Evolutionary conservation across 1,140 invertebrate species (phyloP).

Genomic region (Carposina sasakii): DNA sequence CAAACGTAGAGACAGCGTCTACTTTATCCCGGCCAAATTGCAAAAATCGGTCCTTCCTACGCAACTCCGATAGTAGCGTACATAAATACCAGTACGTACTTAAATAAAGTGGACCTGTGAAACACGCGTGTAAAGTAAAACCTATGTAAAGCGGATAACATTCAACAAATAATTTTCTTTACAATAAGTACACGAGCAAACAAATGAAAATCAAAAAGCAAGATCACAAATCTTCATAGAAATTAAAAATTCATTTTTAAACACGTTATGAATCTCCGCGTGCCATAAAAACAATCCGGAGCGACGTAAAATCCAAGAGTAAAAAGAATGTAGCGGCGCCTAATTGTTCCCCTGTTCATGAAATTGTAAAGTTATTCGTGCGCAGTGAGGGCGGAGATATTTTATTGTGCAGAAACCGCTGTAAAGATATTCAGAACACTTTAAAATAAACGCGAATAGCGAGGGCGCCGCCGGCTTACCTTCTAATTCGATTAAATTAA

Average conservation of each 20-base stretch:
- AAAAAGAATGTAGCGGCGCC: conserved; percentile 56
- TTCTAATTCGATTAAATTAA: conserved; percentile 72
- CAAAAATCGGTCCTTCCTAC: too few relatives aligned
- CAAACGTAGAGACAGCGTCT: too few relatives aligned
- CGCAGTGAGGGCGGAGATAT: conserved; percentile 58
- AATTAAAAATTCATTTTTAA: conserved; percentile 68
- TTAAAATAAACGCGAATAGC: conserved; percentile 62
- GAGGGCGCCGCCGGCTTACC: conserved; percentile 43
- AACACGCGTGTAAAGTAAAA: too few relatives aligned
- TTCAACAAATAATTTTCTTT: too few relatives aligned
- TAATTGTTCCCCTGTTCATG: conserved; percentile 71
- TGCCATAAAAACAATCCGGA: conserved; percentile 58
- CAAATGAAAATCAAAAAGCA: too few relatives aligned
- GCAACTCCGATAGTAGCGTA: too few relatives aligned
- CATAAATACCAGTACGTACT: too few relatives aligned
- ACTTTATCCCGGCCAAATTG: too few relatives aligned
- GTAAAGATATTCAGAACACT: conserved; percentile 68
- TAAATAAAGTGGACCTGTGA: too few relatives aligned
- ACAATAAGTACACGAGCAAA: too few relatives aligned
- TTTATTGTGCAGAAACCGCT: conserved; percentile 69
- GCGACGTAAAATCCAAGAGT: conserved; percentile 52
- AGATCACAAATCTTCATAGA: conserved; percentile 54
- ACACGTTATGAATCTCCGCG: conserved; percentile 56
- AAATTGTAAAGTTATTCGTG: conserved; percentile 70
- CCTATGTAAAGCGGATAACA: too few relatives aligned